Percentiles rank a stretch among this genome's conserved stretches.
These are phyloP conservation scores for Gymnorhina tibicen DNA, from an alignment of 2,113 vertebrate species.

Conservation along the genomic window DNA sequence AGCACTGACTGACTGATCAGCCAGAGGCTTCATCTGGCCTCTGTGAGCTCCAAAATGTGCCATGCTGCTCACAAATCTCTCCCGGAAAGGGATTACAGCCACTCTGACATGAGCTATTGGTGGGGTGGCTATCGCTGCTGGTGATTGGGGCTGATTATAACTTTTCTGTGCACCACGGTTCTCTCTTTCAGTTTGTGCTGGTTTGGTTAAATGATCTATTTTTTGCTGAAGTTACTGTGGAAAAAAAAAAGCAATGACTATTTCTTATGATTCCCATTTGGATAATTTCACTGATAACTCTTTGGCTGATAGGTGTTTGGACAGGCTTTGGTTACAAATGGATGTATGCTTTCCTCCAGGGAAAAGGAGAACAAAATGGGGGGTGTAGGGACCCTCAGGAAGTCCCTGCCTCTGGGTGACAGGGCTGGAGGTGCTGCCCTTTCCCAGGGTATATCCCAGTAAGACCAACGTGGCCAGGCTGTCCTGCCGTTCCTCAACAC, in stretches of 20 bases:
- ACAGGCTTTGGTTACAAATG: not conserved
- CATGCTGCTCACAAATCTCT: not conserved
- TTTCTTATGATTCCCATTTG: not conserved
- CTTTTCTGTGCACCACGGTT: not conserved
- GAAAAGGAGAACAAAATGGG: not conserved
- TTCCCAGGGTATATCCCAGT: not conserved
- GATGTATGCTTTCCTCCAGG: not conserved
- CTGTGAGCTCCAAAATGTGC: not conserved
- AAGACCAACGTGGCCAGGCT: rapidly evolving
- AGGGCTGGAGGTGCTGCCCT: not conserved
- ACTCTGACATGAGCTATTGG: not conserved
- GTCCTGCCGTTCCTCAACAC: not conserved
- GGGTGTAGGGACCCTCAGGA: rapidly evolving
- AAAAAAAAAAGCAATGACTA: not conserved
- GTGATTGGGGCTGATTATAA: too few species aligned
- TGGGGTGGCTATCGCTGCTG: not conserved
- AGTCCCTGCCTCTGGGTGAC: not conserved
- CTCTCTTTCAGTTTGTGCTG: not conserved
- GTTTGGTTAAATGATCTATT: not conserved
- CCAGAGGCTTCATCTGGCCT: not conserved
- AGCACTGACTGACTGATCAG: too few species aligned
- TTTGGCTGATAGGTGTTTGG: not conserved
- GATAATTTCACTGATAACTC: not conserved
- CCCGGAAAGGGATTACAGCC: not conserved
- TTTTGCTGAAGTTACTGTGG: not conserved